These are phyloP conservation scores for Zingel zingel DNA, from an alignment of 2,113 vertebrate species.

Conservation along the genomic window DNA sequence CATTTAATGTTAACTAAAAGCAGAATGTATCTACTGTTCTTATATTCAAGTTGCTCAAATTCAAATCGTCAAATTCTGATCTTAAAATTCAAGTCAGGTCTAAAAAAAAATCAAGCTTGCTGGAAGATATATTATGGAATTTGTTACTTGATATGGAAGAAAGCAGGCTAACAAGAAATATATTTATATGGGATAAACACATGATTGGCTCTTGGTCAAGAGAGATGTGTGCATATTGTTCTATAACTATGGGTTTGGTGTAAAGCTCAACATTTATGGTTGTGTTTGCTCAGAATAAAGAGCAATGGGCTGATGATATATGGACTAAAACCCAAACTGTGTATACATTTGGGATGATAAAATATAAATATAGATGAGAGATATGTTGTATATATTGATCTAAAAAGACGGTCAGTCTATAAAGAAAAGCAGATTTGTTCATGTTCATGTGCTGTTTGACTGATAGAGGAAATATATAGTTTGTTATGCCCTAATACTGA, in stretches of 20 bases:
- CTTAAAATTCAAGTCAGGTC: not conserved
- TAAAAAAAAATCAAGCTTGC: not conserved
- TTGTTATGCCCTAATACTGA: too few relatives aligned
- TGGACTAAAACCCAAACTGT: not conserved
- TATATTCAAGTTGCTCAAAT: slow-evolving; percentile 1
- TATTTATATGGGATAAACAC: not conserved
- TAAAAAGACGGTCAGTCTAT: too few relatives aligned
- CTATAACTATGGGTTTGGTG: not conserved
- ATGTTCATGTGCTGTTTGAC: too few relatives aligned
- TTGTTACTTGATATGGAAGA: not conserved
- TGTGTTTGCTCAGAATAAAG: not conserved
- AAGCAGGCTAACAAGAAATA: not conserved
- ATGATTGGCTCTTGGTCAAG: not conserved
- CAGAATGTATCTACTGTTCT: not conserved
- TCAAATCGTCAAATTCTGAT: not conserved
- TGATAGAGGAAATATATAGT: too few relatives aligned
- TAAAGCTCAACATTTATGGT: not conserved
- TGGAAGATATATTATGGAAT: not conserved
- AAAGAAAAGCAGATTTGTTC: too few relatives aligned
- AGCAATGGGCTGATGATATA: not conserved
- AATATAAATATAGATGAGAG: not conserved
- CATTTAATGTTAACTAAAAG: not conserved
- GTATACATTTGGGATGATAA: not conserved
- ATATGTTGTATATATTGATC: not conserved
- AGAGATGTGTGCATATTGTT: not conserved